These are phyloP conservation scores for Antheraea pernyi DNA, from an alignment of 1,140 invertebrate genomes.

Conservation along the genomic window DNA sequence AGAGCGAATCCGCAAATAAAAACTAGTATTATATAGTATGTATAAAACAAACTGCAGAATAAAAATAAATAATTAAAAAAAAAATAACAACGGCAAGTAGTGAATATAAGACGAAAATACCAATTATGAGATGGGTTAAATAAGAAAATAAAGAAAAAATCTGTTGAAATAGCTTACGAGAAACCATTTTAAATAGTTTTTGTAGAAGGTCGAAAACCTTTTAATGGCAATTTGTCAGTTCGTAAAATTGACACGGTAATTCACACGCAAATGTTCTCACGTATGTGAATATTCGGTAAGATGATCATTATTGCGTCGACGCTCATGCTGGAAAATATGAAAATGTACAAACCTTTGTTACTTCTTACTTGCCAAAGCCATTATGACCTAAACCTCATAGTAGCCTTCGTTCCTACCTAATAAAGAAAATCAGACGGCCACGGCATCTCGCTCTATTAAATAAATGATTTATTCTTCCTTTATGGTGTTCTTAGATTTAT, in stretches of 20 bases:
- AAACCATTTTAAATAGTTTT: not conserved
- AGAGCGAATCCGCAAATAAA: too few species aligned
- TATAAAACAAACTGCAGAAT: too few species aligned
- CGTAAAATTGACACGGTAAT: slow-evolving; percentile 36
- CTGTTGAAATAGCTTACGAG: not conserved
- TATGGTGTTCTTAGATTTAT: too few species aligned
- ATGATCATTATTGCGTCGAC: not conserved
- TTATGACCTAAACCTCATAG: too few species aligned
- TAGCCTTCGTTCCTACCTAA: too few species aligned
- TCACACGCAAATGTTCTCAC: slow-evolving; percentile 36
- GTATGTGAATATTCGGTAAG: slow-evolving; percentile 11
- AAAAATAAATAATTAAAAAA: too few species aligned
- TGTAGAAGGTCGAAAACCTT: slow-evolving; percentile 37
- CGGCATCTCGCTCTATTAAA: too few species aligned
- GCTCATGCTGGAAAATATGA: not conserved
- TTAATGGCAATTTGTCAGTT: slow-evolving; percentile 37
- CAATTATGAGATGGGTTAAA: not conserved
- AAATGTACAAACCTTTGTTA: not conserved
- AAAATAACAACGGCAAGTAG: not conserved
- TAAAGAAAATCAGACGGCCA: too few species aligned
- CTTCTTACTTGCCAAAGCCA: too few species aligned
- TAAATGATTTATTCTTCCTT: too few species aligned
- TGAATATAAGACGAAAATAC: not conserved
- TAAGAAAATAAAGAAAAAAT: not conserved
- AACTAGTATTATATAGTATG: too few species aligned